Evolutionary conservation across 2,113 vertebrate genomes (phyloP), one percentile per base, ranked within the genome.

Genomic region (Dipodomys stephensi): DNA sequence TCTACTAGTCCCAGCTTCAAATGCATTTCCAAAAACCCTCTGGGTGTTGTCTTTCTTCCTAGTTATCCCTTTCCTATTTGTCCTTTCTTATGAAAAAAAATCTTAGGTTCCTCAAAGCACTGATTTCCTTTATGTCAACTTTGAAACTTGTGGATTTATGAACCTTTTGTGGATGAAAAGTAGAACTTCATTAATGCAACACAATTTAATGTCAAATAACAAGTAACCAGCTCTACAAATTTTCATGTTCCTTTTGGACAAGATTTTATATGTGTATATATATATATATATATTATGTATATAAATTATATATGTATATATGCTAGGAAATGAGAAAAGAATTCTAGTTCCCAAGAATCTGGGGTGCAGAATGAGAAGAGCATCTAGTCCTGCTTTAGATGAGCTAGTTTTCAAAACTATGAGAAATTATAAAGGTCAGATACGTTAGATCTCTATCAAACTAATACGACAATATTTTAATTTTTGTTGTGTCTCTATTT

Each of bases 171-270:
- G 69, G n/a, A 5, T 73, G 44, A 87, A 83, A 87, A 39, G 28
- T 87, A 44, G 73, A 67, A 67, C 53, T 81, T 80, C 84, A 30
- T 12, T 35, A 94, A 94, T 57, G 11, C 74, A 92, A 91, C 86
- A 53, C 20, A 94, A 88, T 95, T 67, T 90, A 95, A 95, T 97
- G 94, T 19, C 64, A 95, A 69, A 80, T 95, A 95, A 92, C 92
- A 94, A 94, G 85, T 44, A 92, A 87, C 1, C 20, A 94, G 8
- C 76, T 93, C 68, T 94, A 28, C 78, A 95, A 83, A 69, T 91
- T 94, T 91, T 57, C 86, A 96, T n/a, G 65, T 44, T 53, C 35
- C 94, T 79, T 84, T 89, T 46, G 62, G 89, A 86, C 23, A 94
- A 27, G 68, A 94, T 92, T 30, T 92, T 35, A 81, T 4, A 16